Conservation (phyloP, 2,797 vertebrate species). For the Micromesistius poutassou region DNA sequence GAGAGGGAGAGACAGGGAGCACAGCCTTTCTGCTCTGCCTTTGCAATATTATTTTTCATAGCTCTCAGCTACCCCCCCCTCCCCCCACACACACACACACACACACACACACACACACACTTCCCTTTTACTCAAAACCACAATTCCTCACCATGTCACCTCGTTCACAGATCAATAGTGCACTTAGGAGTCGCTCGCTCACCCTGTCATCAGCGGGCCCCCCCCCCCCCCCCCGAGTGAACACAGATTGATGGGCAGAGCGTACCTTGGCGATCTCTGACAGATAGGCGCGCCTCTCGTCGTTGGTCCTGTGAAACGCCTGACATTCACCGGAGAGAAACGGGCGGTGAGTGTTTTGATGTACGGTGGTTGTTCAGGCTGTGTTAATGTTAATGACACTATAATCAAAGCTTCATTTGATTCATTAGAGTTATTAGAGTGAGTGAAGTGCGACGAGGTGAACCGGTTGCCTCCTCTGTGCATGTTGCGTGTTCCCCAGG, state of each 20-base stretch:
- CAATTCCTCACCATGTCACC: neutral
- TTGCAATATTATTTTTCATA: neutral
- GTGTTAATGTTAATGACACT: neutral
- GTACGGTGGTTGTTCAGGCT: neutral
- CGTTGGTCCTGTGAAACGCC: constrained; percentile 85
- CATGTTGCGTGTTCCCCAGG: constrained; percentile 12
- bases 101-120: neutral
- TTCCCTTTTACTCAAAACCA: neutral
- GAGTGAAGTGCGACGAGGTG: constrained; percentile 13
- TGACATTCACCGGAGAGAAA: constrained; percentile 51
- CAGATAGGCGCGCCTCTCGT: constrained; percentile 74
- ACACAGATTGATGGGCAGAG: constrained; percentile 9
- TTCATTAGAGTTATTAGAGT: neutral
- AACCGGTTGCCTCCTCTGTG: constrained; percentile 21
- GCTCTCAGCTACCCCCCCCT: neutral
- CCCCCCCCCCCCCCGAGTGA: too few species aligned
- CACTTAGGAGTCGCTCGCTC: constrained; percentile 8
- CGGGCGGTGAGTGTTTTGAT: neutral
- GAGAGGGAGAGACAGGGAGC: neutral
- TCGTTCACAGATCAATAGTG: constrained; percentile 15
- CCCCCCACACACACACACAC: neutral
- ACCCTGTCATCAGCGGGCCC: neutral
- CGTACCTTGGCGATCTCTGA: constrained; percentile 84
- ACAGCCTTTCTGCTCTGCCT: constrained; percentile 8
- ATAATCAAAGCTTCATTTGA: neutral